Evolutionary conservation across 2,888 invertebrate species (phyloP), one percentile per base, ranked within the genome.

Genomic region (Meiosimyza decipiens): DNA sequence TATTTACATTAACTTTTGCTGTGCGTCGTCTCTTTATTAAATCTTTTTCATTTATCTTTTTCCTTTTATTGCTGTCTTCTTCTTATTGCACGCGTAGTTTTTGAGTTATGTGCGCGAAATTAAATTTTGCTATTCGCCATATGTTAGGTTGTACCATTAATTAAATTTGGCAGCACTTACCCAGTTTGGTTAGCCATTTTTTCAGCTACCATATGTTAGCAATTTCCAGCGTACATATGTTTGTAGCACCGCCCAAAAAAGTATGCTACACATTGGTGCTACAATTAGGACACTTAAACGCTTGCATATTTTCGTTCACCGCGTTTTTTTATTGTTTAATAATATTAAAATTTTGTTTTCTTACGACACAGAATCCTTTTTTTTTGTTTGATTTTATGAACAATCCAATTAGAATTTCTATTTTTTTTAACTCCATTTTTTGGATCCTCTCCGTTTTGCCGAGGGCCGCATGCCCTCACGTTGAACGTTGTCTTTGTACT

Each of bases 171-270:
- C 69, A 59, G 57, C 60, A 28, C 64, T 33, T 47, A 49, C 22
- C 51, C 18, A 62, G 63, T 40, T 40, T 16, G 62, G 60, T 72
- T 54, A 47, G 22, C 55, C 63, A 15, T 65, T 59, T 55, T 70
- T 73, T 65, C 73, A 40, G 13, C 64, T 59, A n/a, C 57, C 73
- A 73, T 73, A 73, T 73, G 73, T 55, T 65, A 33, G 65, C 47
- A 33, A 18, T 60, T 28, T 28, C 9, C 40, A 28, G 51, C n/a
- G 33, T 49, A 50, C 59, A 59, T 33, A 33, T 47, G 49, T 15
- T 13, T 50, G 47, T 49, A 67, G 67, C 64, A 64, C 50, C 64
- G 64, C 64, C 64, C 64, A 64, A 64, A 40, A 57, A 64, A 51
- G 51, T 64, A 18, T 49, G 28, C 51, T 51, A 40, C 40, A 40